These are phyloP conservation scores for Tiaroga cobitis DNA, from an alignment of 2,797 vertebrate genomes.

Conservation along the genomic window DNA sequence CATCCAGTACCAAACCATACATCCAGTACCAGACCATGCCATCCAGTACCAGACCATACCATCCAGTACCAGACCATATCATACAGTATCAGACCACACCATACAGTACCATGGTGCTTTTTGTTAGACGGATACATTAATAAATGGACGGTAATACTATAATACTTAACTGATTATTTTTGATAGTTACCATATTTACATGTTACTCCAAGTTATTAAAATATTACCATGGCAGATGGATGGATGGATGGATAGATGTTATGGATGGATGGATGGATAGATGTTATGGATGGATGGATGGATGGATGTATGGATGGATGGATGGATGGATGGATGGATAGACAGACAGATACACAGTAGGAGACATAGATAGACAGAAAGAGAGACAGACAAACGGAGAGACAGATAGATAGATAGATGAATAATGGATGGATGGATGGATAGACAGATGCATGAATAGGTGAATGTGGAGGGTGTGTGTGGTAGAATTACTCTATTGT, in stretches of 20 bases:
- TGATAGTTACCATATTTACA: not conserved
- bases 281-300: too few relatives aligned
- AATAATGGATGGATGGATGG: fast-evolving
- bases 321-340: too few relatives aligned
- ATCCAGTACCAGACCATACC: not conserved
- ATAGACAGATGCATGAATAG: not conserved
- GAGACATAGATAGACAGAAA: not conserved
- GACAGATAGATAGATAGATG: not conserved
- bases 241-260: too few relatives aligned
- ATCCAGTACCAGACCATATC: too few relatives aligned
- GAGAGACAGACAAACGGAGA: not conserved
- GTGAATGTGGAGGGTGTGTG: not conserved
- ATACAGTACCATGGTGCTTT: not conserved
- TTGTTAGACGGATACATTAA: not conserved
- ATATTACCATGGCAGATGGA: too few relatives aligned
- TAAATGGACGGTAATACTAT: not conserved
- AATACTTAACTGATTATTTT: not conserved
- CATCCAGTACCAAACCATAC: not conserved
- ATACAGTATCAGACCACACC: too few relatives aligned
- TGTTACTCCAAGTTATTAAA: not conserved
- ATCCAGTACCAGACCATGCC: not conserved
- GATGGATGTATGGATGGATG: too few relatives aligned
- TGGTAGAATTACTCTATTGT: slow-evolving; percentile 34
- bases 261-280: too few relatives aligned
- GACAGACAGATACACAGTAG: too few relatives aligned